Evolutionary conservation across 2,888 invertebrate species (phyloP), one percentile per base, ranked within the genome.

Genomic region (Spicauda simplicius): DNA sequence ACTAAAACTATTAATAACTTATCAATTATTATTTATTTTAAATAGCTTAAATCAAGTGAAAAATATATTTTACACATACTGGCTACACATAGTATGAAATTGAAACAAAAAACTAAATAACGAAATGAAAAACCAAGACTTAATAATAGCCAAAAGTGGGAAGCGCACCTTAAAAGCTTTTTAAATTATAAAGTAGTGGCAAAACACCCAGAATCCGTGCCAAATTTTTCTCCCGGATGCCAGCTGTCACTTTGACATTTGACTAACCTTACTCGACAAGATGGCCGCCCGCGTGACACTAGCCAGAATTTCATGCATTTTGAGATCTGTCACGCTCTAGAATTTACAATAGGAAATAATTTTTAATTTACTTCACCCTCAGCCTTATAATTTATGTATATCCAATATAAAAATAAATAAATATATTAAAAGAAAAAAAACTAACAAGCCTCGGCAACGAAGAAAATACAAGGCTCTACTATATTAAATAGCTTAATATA

Each of bases 261-360:
- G 80, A 91, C 91, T 91, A 85, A 91, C 91, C 92, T 92, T 83
- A 82, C 81, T 81, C 72, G 77, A 82, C 84, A 89, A 88, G 90
- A 87, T 87, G 91, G 86, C 89, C 81, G 84, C 82, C 80, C 80
- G 75, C 80, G 72, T 82, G 80, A 84, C 88, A 85, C 84, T 85
- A 86, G 83, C 85, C 85, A 86, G 83, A 81, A 83, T 86, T 86
- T 84, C 90, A 90, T 91, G 90, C 90, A 88, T 86, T 85, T 86
- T 86, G 88, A 81, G 84, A 80, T 84, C 85, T 87, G 87, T 93
- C 92, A 93, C 90, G 91, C 88, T 91, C 92, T 93, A 93, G 80
- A 92, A 92, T 84, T 85, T 85, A 83, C 80, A 87, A 76, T 71
- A 75, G 70, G 68, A 67, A 69, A 69, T 71, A 74, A 76, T 67